Base-by-base conservation (phyloP, 2,113 vertebrate species). In the Corythoichthys haematopterus region DNA sequence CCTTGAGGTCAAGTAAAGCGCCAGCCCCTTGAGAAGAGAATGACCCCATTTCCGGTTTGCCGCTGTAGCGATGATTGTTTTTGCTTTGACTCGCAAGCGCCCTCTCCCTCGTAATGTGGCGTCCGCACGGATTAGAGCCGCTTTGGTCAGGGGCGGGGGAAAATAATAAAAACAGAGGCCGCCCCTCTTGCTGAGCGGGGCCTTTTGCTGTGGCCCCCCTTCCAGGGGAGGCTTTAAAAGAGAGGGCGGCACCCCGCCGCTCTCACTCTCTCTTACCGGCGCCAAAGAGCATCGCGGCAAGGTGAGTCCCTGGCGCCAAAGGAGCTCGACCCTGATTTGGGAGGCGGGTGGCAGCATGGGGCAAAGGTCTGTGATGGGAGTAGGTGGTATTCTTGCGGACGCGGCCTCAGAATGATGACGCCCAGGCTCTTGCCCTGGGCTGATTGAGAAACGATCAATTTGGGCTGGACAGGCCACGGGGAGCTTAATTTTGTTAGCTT, bases 181-280 rank as follows among this genome's bases (percentile, higher is more conserved):
- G 76, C 80, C 87, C 91, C 85, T 58, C 60, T 3, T 66, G 86
- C 47, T 80, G 90, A 91, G 78, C 80, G 0, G 84, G 89, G 86
- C 88, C 76, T 93, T 92, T 92, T 85, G 43, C 1, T 71, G 68
- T 87, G 88, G 88, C 84, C 88, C 65, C 40, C 78, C 77, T 87
- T 81, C 88, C 90, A 91, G 85, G 85, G 90, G 87, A 92, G 91
- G 91, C 92, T 92, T 93, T 92, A 92, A 90, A 93, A 93, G 88
- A 85, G 88, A 88, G 78, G 81, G 81, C 76, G 77, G 87, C 84
- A 68, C 79, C 75, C 84, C 79, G 74, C 65, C 82, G 76, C 71
- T 82, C 79, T 85, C 91, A 93, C 80, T 91, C 84, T 85, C 85
- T 85, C 83, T 72, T 74, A 87, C 90, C 90, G 86, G 91, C 88